Evolutionary conservation across 2,797 vertebrate species (phyloP).

Genomic region (Cyclura pinguis): DNA sequence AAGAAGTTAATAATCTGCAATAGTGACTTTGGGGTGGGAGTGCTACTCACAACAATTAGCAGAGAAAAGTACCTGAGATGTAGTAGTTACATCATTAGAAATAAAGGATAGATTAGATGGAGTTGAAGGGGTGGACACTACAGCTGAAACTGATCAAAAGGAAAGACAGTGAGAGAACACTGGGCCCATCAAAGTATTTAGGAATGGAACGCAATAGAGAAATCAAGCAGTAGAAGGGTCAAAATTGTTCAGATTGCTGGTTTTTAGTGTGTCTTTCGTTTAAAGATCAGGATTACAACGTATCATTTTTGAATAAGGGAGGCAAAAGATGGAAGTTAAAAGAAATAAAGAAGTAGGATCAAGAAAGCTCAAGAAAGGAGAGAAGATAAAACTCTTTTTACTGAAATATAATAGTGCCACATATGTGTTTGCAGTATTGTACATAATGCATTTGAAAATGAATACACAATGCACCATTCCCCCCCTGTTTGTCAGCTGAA

Average conservation of each 20-base stretch:
- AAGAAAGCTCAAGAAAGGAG: not conserved
- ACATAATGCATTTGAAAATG: constrained; percentile 15
- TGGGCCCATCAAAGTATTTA: not conserved
- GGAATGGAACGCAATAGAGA: not conserved
- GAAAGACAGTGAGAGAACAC: not conserved
- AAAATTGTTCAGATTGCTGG: not conserved
- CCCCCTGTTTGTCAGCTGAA: not conserved
- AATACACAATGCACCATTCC: not conserved
- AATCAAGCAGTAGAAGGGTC: not conserved
- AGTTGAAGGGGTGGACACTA: not conserved
- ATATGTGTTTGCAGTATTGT: not conserved
- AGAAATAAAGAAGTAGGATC: not conserved
- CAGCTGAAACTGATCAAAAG: not conserved
- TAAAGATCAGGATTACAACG: not conserved
- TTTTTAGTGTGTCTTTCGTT: not conserved
- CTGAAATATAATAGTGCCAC: not conserved
- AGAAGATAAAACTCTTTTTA: not conserved
- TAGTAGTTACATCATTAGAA: not conserved
- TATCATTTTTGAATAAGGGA: not conserved
- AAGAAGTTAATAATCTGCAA: not conserved
- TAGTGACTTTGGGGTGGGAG: not conserved
- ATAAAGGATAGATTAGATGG: not conserved
- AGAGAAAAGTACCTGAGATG: not conserved
- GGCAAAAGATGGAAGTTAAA: not conserved
- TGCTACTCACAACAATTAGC: not conserved